phyloP scores from a whole-genome alignment of 2,113 vertebrate genomes.

The Entomyzon cyanotis region DNA sequence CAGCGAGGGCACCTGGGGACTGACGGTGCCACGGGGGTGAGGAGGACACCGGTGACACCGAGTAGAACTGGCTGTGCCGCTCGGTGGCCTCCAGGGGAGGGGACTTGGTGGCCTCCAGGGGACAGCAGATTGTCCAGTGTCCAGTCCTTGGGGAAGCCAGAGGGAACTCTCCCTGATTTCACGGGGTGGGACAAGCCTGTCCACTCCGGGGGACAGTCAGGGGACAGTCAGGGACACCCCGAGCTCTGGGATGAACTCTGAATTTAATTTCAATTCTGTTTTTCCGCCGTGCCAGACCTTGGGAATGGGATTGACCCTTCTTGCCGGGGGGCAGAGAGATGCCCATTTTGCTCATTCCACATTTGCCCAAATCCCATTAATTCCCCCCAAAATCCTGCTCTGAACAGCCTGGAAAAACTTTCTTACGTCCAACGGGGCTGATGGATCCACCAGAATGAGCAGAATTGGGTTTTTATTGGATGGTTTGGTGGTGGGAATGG shows the following conservation, averaged over 20 bases:
- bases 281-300: background rate
- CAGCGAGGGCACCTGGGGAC: accelerated
- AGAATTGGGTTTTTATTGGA: background rate
- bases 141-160: background rate
- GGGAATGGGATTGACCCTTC: too few relatives aligned
- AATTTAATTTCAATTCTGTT: too few relatives aligned
- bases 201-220: too few relatives aligned
- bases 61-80: too few relatives aligned
- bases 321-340: background rate
- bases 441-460: background rate
- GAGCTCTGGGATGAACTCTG: accelerated
- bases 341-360: background rate
- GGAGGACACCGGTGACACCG: accelerated
- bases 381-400: accelerated
- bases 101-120: background rate
- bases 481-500: background rate
- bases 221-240: background rate
- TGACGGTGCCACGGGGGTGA: background rate
- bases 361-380: background rate
- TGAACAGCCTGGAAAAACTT: background rate
- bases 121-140: background rate
- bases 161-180: background rate
- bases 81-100: background rate
- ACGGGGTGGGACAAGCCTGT: accelerated
- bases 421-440: accelerated